Evolutionary conservation across 2,113 vertebrate genomes (phyloP), one percentile per base, ranked within the genome.

Genomic region (Xenopus laevis): DNA sequence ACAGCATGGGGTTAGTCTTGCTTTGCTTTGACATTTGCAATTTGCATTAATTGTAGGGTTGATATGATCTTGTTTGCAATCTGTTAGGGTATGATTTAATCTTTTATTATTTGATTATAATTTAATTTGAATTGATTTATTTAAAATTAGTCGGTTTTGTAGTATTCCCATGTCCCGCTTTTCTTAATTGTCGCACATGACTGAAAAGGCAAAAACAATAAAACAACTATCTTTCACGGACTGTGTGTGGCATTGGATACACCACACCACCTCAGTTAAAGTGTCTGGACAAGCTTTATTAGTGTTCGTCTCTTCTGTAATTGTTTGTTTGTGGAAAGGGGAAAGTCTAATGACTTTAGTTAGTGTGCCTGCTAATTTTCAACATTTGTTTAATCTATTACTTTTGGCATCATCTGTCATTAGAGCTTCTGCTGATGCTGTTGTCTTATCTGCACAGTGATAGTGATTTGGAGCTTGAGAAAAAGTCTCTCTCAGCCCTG

Each of bases 321-420:
- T 13, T 10, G 21, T 47, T 40, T 79, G 71, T 65, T 78, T 68
- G 74, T 68, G 50, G 53, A 66, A 71, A 83, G 23, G 11, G 59
- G 47, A 79, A 23, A 27, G 0, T 0, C 67, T 78, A 71, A 4
- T 67, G 64, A 75, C 83, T 81, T 68, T 68, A 79, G 71, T 79
- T 79, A 77, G 78, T 66, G 70, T 74, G 50, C 63, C 40, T 65
- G 79, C 79, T 83, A 75, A 80, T 82, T 86, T 86, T 86, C 85
- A 82, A 74, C 55, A 65, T 82, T 84, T 82, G 82, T 83, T 89
- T 86, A 88, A 89, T 85, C 79, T 84, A 61, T 88, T 81, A 82
- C 84, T 81, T n/a, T 79, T 50, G 82, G 79, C 79, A 77, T 84
- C 80, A 78, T 80, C 78, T 83, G 74, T 86, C 82, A 83, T 84